phyloP scores from a whole-genome alignment of 2,797 vertebrate species.

The Danio tinwini region DNA sequence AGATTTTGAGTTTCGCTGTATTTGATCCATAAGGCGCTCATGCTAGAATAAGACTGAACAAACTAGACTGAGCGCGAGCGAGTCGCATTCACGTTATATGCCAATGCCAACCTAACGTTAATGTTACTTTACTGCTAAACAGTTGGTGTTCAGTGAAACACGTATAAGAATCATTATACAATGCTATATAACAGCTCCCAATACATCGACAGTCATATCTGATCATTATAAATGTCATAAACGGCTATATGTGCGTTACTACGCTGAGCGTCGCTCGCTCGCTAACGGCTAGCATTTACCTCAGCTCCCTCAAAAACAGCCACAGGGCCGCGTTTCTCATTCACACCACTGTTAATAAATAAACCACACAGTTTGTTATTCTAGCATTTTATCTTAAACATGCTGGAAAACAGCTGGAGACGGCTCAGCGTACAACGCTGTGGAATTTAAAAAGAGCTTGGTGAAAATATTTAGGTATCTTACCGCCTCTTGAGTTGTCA shows the following conservation, averaged over 20 bases:
- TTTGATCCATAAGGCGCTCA: not conserved
- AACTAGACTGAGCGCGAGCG: not conserved
- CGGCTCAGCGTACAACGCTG: not conserved
- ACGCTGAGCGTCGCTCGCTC: not conserved
- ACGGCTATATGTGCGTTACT: not conserved
- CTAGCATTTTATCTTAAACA: not conserved
- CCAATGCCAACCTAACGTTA: not conserved
- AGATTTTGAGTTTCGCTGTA: not conserved
- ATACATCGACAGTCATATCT: not conserved
- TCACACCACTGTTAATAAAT: not conserved
- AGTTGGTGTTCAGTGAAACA: not conserved
- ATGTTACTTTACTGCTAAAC: not conserved
- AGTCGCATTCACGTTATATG: constrained; percentile 4
- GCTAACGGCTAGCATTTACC: constrained; percentile 36
- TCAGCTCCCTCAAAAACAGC: constrained; percentile 24
- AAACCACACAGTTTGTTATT: not conserved
- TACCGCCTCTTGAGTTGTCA: constrained; percentile 87
- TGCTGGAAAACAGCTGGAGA: not conserved
- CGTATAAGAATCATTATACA: not conserved
- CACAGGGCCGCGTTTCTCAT: constrained; percentile 16
- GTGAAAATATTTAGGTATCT: constrained; percentile 66
- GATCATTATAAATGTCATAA: not conserved
- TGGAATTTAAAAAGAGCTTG: not conserved
- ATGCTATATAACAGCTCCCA: not conserved
- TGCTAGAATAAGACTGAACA: not conserved